Base-by-base conservation (phyloP, 2,888 invertebrate genomes). In the Tipula lateralis region DNA sequence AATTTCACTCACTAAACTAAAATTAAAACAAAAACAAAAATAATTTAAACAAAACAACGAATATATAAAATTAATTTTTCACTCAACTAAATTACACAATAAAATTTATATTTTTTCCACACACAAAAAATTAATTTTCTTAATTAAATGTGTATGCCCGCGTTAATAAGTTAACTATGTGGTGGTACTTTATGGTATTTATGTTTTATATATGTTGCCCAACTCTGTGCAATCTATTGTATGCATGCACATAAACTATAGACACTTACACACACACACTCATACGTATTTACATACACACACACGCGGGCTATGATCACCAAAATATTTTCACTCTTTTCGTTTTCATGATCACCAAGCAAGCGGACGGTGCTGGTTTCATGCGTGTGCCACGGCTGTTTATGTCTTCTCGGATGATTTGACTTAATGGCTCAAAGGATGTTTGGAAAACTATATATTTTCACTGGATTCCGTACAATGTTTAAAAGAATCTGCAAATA, bases 1-100 rank as follows among this genome's bases (percentile, higher is more conserved):
- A 66, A 50, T 50, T 66, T 66, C 66, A 66, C 66, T 66, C 66
- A 66, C 66, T 66, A 66, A 66, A 66, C 66, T 66, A 66, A 66
- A 66, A 50, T 50, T 19, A 24, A 66, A 24, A 9, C 2, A 24
- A 24, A 66, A 66, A 66, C 12, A 66, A 66, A 66, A 66, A 9
- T 66, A 66, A 50, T 16, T 50, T 50, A n/a, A n/a, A 66, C 44
- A 24, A 66, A 66, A n/a, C n/a, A 66, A 7, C 44, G 44, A 50
- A 50, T n/a, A 13, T 39, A 24, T 24, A 66, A 66, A 19, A 24
- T 66, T 44, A n/a, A n/a, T 44, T 44, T 44, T 44, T 9, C 66
- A 66, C 66, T 66, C 24, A 24, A 9, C 66, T 66, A 66, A 66
- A 50, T 50, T 66, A 24, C 66, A 66, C 66, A 66, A 66, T 66